Evolutionary conservation across 2,888 invertebrate genomes (phyloP).

Genomic region (Carpatolechia fugitivella): DNA sequence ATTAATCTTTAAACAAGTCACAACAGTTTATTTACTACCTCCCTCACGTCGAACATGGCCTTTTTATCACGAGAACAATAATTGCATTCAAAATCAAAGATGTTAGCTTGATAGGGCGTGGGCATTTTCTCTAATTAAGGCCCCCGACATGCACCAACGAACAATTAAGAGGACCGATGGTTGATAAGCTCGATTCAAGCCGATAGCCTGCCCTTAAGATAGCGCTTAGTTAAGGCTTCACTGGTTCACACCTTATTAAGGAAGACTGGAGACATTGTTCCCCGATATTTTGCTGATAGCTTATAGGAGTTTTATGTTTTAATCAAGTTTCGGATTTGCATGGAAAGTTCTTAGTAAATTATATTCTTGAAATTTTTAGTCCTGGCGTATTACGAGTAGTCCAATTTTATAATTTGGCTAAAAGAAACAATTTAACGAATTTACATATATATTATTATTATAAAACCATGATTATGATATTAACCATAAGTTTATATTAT

Average conservation of each 20-base stretch:
- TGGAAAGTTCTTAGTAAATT: too few relatives aligned
- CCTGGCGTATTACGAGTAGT: too few relatives aligned
- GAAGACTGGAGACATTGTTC: conserved; percentile 29
- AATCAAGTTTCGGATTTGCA: conserved; percentile 9
- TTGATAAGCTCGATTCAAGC: conserved; percentile 63
- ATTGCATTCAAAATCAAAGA: conserved; percentile 78
- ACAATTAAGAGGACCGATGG: conserved; percentile 74
- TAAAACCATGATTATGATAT: too few relatives aligned
- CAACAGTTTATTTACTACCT: conserved; percentile 1
- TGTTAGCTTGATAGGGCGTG: conserved; percentile 59
- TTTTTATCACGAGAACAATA: conserved; percentile 71
- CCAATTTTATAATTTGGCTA: too few relatives aligned
- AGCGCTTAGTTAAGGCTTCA: conserved; percentile 47
- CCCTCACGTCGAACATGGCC: conserved; percentile 35
- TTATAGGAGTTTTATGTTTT: conserved; percentile 6
- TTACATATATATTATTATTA: too few relatives aligned
- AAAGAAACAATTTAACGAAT: too few relatives aligned
- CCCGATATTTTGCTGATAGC: conserved; percentile 26
- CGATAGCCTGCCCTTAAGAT: conserved; percentile 61
- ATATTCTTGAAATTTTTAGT: too few relatives aligned
- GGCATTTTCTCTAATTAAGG: conserved; percentile 77
- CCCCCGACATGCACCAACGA: conserved; percentile 63
- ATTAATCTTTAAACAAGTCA: not conserved
- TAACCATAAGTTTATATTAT: too few relatives aligned
- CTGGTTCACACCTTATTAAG: conserved; percentile 66